Evolutionary conservation across 2,888 invertebrate species (phyloP), one percentile per base, ranked within the genome.

Genomic region (Chrysina gloriosa): DNA sequence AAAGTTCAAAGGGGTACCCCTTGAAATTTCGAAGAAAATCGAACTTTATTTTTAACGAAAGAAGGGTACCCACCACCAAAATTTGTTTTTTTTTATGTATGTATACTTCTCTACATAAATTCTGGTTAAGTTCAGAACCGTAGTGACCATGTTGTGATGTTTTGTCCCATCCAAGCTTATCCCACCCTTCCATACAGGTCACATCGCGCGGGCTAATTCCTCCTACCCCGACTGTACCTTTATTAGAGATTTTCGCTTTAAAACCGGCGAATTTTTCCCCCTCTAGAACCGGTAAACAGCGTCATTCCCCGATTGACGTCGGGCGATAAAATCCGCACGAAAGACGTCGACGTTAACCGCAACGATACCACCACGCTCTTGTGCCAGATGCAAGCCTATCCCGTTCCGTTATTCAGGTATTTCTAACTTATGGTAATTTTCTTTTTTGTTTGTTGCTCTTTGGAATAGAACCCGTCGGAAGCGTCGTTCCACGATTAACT

Each of bases 341-440:
- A 77, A 68, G 63, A 73, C 2, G 71, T 75, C 34, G 63, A 73
- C 1, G 71, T 75, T 29, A 73, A 69, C 50, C 36, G 76, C 25
- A 77, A 77, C 21, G 77, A 79, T 54, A 85, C 84, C 69, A 77
- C 89, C 73, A 87, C 89, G 63, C 85, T 93, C 71, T 85, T 89
- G 75, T 93, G 92, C 80, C 91, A 91, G 54, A 90, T 90, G 67
- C 92, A 93, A 85, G 91, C 90, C 25, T 89, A 85, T 81, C 89
- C 89, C 19, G 85, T 87, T 61, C 89, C 89, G 27, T 77, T 80
- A 65, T 85, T 84, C 84, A 86, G 87, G 87, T 89, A 85, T 83
- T 77, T 75, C 9, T 3, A 65, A 39, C 42, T 34, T 52, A 34
- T n/a, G n/a, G 11, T 23, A 27, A 9, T 23, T 54, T 36, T 2